phyloP scores from a whole-genome alignment of 2,797 vertebrate species.

The Tragelaphus eurycerus region DNA sequence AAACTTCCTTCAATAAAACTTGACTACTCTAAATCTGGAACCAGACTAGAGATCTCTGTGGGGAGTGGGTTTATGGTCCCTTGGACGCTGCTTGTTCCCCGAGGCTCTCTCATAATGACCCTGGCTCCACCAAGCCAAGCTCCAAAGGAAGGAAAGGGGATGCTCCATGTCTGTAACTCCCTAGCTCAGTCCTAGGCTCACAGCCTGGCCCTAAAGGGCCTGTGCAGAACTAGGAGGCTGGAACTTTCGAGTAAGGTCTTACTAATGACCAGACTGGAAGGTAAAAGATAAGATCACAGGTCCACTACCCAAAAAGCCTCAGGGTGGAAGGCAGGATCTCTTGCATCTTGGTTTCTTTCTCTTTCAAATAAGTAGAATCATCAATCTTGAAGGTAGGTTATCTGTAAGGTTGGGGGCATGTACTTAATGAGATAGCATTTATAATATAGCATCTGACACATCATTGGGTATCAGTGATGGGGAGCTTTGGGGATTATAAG shows the following conservation, averaged over 20 bases:
- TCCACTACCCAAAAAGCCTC: neutral
- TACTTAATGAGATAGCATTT: neutral
- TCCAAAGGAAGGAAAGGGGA: neutral
- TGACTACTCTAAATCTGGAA: neutral
- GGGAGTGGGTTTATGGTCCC: neutral
- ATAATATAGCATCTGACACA: neutral
- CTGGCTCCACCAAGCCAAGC: neutral
- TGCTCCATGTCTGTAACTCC: accelerated
- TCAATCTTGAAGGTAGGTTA: neutral
- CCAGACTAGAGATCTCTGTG: neutral
- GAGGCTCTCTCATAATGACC: neutral
- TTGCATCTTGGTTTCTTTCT: neutral
- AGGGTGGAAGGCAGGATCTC: neutral
- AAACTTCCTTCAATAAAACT: neutral
- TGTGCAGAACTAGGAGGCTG: neutral
- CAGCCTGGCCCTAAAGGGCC: neutral
- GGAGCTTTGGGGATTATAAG: neutral
- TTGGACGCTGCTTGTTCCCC: neutral
- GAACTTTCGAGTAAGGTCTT: neutral
- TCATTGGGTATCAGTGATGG: neutral
- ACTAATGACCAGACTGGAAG: neutral
- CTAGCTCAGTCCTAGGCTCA: neutral
- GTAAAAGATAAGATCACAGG: neutral
- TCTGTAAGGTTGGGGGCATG: neutral
- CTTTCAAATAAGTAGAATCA: neutral